phyloP scores from a whole-genome alignment of 2,113 vertebrate species.

The Dolichotis patagonum region DNA sequence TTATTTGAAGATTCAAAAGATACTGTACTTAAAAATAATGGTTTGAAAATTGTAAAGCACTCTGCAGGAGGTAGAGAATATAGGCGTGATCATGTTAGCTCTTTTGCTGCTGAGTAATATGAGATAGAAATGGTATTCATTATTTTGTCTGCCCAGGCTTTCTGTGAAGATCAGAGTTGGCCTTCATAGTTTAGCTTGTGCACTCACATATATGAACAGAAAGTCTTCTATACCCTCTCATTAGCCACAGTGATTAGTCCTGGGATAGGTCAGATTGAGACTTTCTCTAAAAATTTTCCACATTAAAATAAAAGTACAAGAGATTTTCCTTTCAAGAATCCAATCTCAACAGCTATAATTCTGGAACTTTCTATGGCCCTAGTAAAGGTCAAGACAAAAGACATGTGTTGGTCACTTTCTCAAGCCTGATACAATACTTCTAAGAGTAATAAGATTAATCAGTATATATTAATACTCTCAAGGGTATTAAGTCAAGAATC shows the following conservation, averaged over 20 bases:
- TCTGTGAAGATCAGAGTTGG: background rate
- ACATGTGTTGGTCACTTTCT: background rate
- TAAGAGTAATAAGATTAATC: background rate
- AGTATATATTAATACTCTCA: background rate
- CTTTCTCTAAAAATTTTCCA: background rate
- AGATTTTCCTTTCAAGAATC: background rate
- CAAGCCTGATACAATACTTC: background rate
- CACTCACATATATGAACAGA: background rate
- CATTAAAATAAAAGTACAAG: background rate
- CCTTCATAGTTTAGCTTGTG: background rate
- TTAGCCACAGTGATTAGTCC: background rate
- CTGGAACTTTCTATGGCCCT: background rate
- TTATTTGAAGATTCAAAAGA: slow-evolving; percentile 41
- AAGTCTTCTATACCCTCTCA: background rate
- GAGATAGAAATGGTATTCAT: background rate
- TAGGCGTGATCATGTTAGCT: background rate
- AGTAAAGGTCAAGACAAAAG: background rate
- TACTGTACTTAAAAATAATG: slow-evolving; percentile 45
- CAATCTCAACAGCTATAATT: background rate
- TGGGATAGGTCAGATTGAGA: background rate
- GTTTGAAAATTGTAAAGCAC: background rate
- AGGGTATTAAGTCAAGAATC: background rate
- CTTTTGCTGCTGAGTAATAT: background rate
- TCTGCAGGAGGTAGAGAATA: background rate
- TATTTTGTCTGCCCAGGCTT: background rate